Evolutionary conservation across 1,140 invertebrate genomes (phyloP).

Genomic region (Eumaeus atala): DNA sequence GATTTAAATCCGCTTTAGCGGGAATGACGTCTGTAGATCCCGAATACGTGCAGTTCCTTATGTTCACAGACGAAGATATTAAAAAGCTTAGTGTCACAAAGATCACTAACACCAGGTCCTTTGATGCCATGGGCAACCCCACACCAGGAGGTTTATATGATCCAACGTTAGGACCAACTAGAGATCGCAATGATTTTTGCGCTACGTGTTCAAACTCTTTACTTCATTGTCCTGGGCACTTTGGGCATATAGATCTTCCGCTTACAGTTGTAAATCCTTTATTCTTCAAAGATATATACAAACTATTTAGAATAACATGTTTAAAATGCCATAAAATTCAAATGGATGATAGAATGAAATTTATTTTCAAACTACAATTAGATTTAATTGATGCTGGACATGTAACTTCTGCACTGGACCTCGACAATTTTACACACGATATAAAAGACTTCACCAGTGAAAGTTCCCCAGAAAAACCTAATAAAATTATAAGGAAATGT

Average conservation of each 20-base stretch:
- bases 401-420: constrained; percentile 80
- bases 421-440: constrained; percentile 75
- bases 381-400: constrained; percentile 84
- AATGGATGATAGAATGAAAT: constrained; percentile 80
- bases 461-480: constrained; percentile 38
- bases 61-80: constrained; percentile 90
- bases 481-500: constrained; percentile 58
- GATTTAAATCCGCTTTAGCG: constrained; percentile 35
- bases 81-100: constrained; percentile 89
- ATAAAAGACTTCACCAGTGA: constrained; percentile 41
- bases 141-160: constrained; percentile 91
- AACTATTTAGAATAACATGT: constrained; percentile 81
- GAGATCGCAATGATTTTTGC: constrained; percentile 82
- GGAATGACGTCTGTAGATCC: constrained; percentile 62
- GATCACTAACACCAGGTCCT: constrained; percentile 87
- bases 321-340: constrained; percentile 82
- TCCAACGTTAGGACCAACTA: constrained; percentile 79
- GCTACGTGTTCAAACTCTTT: constrained; percentile 84
- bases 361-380: constrained; percentile 83
- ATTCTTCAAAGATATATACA: constrained; percentile 84
- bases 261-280: constrained; percentile 94
- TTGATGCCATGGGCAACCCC: constrained; percentile 90
- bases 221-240: constrained; percentile 91
- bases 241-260: constrained; percentile 95
- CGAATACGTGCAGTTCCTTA: constrained; percentile 77